Percentiles rank a stretch among this genome's conserved stretches.
Conservation (phyloP, 2,113 vertebrate genomes). For the Macrotis lagotis region DNA sequence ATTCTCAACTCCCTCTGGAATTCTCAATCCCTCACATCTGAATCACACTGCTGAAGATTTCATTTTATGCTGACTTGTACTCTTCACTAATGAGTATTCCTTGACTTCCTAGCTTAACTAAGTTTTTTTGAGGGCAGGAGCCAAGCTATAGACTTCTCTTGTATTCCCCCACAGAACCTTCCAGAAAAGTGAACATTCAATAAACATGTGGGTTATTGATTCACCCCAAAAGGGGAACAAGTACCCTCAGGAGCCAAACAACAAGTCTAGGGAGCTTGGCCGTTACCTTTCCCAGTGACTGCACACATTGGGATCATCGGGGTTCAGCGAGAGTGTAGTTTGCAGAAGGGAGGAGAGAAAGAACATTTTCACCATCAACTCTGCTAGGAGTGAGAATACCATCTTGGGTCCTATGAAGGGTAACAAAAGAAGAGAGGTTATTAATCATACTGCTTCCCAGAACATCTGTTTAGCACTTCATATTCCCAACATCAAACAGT, state of each 20-base stretch:
- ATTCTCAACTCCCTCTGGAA: not conserved
- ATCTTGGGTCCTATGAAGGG: slow-evolving; percentile 82
- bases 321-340: slow-evolving; percentile 88
- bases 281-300: slow-evolving; percentile 99
- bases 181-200: not conserved
- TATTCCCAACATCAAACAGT: not conserved
- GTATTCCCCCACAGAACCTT: not conserved
- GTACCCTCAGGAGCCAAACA: not conserved
- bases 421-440: slow-evolving; percentile 18
- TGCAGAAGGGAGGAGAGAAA: slow-evolving; percentile 82
- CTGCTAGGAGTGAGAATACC: slow-evolving; percentile 77
- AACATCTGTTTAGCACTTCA: slow-evolving; percentile 23
- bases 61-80: not conserved
- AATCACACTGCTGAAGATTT: not conserved
- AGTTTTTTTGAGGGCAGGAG: not conserved
- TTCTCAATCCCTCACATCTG: not conserved
- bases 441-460: not conserved
- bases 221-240: not conserved
- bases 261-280: not conserved
- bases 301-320: slow-evolving; percentile 98
- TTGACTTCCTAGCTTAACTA: not conserved
- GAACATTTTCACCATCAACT: slow-evolving; percentile 81
- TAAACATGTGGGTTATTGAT: not conserved
- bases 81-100: too few species aligned
- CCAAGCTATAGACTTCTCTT: not conserved